phyloP scores from a whole-genome alignment of 1,140 invertebrate genomes.

The Eueides isabella region DNA sequence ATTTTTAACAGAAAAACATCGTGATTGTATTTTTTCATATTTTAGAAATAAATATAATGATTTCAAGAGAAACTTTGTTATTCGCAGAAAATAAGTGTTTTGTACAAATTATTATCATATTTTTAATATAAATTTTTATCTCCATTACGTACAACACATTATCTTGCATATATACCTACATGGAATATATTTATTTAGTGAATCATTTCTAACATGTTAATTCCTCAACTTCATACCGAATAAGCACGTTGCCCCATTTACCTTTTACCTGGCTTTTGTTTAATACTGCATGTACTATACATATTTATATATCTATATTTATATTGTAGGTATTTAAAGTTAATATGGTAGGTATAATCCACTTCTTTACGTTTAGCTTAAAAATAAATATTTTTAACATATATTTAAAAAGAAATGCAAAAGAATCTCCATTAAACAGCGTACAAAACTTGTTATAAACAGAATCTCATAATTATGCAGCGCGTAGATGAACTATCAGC shows the following conservation, averaged over 20 bases:
- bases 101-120: too few relatives aligned
- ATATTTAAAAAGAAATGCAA: too few relatives aligned
- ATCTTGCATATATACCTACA: not conserved
- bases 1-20: too few relatives aligned
- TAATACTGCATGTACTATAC: not conserved
- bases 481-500: conserved; percentile 58
- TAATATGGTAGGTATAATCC: too few relatives aligned
- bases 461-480: conserved; percentile 53
- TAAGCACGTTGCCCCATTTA: not conserved
- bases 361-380: too few relatives aligned
- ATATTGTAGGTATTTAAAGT: too few relatives aligned
- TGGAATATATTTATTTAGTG: not conserved
- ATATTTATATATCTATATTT: not conserved
- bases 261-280: not conserved
- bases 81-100: too few relatives aligned
- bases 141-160: not conserved
- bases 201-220: not conserved
- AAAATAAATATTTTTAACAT: too few relatives aligned
- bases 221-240: not conserved
- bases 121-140: too few relatives aligned
- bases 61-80: too few relatives aligned
- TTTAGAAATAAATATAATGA: too few relatives aligned
- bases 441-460: not conserved
- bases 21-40: too few relatives aligned
- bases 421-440: not conserved